Conservation (phyloP, 2,888 invertebrate genomes). For the Scotopteryx bipunctaria region DNA sequence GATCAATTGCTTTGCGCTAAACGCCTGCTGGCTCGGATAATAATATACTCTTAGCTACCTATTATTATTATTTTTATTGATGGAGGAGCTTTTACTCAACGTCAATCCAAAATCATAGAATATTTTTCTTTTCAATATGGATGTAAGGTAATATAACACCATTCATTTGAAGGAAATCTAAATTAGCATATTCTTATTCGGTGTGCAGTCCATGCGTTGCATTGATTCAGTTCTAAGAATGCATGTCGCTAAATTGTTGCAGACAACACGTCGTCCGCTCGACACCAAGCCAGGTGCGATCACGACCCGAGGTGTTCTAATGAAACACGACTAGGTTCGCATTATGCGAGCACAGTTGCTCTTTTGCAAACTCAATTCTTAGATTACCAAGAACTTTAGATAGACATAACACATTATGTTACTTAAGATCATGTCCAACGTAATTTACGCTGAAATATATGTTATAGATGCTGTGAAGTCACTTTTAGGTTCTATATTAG, state of each 20-base stretch:
- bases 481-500: no score
- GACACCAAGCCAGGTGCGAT: constrained; percentile 59
- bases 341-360: constrained; percentile 15
- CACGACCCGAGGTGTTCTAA: constrained; percentile 47
- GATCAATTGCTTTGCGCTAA: background rate
- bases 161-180: constrained; percentile 63
- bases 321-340: constrained; percentile 37
- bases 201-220: constrained; percentile 55
- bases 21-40: constrained; percentile 27
- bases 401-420: background rate
- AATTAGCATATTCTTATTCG: constrained; percentile 67
- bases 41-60: no score
- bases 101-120: no score
- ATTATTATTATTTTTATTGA: constrained; percentile 33
- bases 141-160: constrained; percentile 61
- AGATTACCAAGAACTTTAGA: constrained; percentile 8
- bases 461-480: no score
- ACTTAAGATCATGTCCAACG: no score
- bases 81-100: constrained; percentile 33
- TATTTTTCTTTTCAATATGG: no score
- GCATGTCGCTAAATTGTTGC: constrained; percentile 54
- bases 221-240: constrained; percentile 65
- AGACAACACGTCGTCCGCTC: constrained; percentile 56
- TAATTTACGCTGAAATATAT: no score
- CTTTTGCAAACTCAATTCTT: constrained; percentile 13